Conservation (phyloP, 2,113 vertebrate genomes). For the Heterotis niloticus region DNA sequence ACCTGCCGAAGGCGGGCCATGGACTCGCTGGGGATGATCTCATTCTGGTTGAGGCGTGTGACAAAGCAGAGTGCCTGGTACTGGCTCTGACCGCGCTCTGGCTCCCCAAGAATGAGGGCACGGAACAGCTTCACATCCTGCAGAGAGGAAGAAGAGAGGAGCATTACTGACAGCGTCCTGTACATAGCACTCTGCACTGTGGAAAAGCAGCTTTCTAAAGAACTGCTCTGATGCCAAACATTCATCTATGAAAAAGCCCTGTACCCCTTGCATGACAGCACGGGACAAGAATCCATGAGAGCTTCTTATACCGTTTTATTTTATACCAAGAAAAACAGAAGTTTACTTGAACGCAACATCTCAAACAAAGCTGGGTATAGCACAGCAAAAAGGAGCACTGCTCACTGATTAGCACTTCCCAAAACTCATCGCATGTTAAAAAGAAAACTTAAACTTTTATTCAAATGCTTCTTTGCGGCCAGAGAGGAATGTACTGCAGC, state of each 20-base stretch:
- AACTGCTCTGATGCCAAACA: too few relatives aligned
- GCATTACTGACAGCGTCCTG: background rate
- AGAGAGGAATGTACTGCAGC: background rate
- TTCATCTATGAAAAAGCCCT: too few relatives aligned
- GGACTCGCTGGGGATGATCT: slow-evolving; percentile 96
- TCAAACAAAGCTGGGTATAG: background rate
- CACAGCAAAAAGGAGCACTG: background rate
- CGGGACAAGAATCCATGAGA: too few relatives aligned
- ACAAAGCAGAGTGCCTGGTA: slow-evolving; percentile 93
- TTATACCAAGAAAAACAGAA: background rate
- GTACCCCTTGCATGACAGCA: too few relatives aligned
- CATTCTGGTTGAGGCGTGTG: slow-evolving; percentile 82
- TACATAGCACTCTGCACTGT: too few relatives aligned
- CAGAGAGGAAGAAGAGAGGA: background rate
- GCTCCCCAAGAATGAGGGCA: slow-evolving; percentile 88
- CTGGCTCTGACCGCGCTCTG: slow-evolving; percentile 93
- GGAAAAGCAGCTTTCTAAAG: too few relatives aligned
- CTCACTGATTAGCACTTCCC: background rate
- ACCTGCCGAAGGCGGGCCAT: slow-evolving; percentile 95
- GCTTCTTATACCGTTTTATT: too few relatives aligned
- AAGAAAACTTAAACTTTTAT: background rate
- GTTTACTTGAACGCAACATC: background rate
- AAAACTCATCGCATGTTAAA: background rate
- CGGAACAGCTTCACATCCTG: slow-evolving; percentile 96
- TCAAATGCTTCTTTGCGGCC: background rate